These are phyloP conservation scores for Plectus sambesii DNA, from an alignment of 1,140 invertebrate species.

Conservation along the genomic window DNA sequence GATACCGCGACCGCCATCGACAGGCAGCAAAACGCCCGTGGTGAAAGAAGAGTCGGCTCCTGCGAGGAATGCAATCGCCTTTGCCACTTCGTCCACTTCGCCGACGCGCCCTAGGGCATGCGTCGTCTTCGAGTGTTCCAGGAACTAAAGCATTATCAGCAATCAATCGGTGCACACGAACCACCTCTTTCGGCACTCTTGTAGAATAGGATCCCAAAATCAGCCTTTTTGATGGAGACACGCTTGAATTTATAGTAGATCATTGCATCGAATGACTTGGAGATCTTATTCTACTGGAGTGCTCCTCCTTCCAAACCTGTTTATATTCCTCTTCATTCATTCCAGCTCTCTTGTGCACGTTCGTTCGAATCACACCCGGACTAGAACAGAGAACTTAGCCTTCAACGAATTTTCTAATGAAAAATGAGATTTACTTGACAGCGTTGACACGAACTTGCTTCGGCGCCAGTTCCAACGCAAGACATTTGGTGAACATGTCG, in stretches of 20 bases:
- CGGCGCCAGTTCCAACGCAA: conserved; percentile 47
- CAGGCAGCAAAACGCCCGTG: conserved; percentile 48
- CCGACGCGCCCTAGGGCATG: conserved; percentile 52
- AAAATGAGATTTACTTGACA: conserved; percentile 35
- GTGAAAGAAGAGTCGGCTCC: conserved; percentile 51
- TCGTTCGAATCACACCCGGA: conserved; percentile 65
- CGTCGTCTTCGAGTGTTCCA: conserved; percentile 50
- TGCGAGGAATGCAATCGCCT: conserved; percentile 51
- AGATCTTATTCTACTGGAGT: background rate
- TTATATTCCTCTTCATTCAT: conserved; percentile 60
- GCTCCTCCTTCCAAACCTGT: conserved; percentile 45
- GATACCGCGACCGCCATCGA: conserved; percentile 47
- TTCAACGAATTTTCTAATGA: conserved; percentile 3
- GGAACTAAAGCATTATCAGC: conserved; percentile 44
- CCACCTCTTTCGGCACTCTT: too few relatives aligned
- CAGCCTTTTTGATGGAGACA: too few relatives aligned
- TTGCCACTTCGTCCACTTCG: conserved; percentile 50
- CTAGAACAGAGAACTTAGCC: conserved; percentile 45
- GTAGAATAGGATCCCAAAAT: too few relatives aligned
- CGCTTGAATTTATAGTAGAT: too few relatives aligned
- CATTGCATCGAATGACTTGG: too few relatives aligned
- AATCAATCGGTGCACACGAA: too few relatives aligned
- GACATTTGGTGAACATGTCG: conserved; percentile 46
- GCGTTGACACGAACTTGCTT: conserved; percentile 47
- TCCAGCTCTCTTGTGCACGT: conserved; percentile 64